Evolutionary conservation across 2,113 vertebrate species (phyloP), one percentile per base, ranked within the genome.

Genomic region (Raphicerus campestris): DNA sequence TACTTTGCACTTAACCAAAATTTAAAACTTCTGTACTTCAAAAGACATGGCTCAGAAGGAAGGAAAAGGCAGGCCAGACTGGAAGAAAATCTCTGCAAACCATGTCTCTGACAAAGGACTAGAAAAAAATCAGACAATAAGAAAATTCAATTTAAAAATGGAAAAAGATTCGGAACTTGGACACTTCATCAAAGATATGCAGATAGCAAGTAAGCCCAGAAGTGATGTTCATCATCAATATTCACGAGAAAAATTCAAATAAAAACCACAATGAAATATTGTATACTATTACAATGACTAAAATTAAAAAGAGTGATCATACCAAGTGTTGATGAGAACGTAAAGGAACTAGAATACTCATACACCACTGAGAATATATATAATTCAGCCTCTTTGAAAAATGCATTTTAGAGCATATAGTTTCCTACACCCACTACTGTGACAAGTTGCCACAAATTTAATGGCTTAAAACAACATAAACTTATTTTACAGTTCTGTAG

Each of bases 141-240:
- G 86, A 90, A 85, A 96, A 66, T 49, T 16, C 39, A 58, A 87
- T 77, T 93, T 93, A 53, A 88, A 98, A 97, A 93, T 55, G 39
- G 35, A 51, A 87, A 63, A 96, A 70, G 80, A 93, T 78, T 82
- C 58, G 15, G 55, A 88, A 80, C 17, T 80, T 51, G 19, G 32
- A 53, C 24, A 42, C 13, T 93, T 96, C 39, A 93, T n/a, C 30
- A 81, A 93, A 90, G 30, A 96, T 22, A 89, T 24, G 56, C 16
- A 85, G 26, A 73, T 47, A 10, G n/a, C 26, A 92, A 92, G 89
- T 30, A 93, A 93, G 8, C 35, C 86, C 28, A 89, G 15, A 85
- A 97, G 96, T 84, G 42, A 81, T 94, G 32, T 10, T 91, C 7
- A 81, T 60, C 55, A 90, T 35, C 39, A 58, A 94, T 77, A 96